A percentile compares a stretch with the other conserved stretches of the same genome.
phyloP scores from a whole-genome alignment of 2,888 invertebrate genomes.

The Agrotis segetum region DNA sequence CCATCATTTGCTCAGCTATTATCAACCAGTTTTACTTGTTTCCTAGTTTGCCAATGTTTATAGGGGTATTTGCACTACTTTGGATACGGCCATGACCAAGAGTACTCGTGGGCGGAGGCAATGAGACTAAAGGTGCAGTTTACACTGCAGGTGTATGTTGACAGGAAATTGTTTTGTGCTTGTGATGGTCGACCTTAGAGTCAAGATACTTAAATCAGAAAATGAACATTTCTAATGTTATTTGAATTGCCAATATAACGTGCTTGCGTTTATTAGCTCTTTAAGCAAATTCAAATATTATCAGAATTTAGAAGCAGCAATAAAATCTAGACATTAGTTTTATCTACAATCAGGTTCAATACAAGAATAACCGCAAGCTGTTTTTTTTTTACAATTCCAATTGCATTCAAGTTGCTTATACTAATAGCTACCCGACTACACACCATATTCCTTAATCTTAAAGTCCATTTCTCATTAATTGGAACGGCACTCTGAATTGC shows the following conservation, averaged over 20 bases:
- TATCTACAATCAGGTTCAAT: slow-evolving; percentile 21
- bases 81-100: slow-evolving; percentile 22
- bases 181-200: background rate
- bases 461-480: slow-evolving; percentile 33
- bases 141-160: slow-evolving; percentile 31
- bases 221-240: background rate
- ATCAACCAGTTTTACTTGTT: slow-evolving; percentile 42
- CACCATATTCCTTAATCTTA: slow-evolving; percentile 21
- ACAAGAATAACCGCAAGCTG: slow-evolving; percentile 32
- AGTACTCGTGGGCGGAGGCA: slow-evolving; percentile 27
- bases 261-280: background rate
- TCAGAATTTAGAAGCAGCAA: slow-evolving; percentile 1
- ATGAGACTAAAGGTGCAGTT: slow-evolving; percentile 22
- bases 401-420: slow-evolving; percentile 31
- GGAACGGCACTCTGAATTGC: slow-evolving; percentile 30
- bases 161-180: slow-evolving; percentile 11
- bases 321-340: slow-evolving; percentile 6
- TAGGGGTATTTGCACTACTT: slow-evolving; percentile 28
- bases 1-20: slow-evolving; percentile 32
- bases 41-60: slow-evolving; percentile 19
- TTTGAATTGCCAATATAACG: background rate
- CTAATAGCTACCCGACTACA: slow-evolving; percentile 12
- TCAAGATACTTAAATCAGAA: background rate
- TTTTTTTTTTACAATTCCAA: slow-evolving; percentile 24
- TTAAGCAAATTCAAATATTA: slow-evolving; percentile 12